A percentile compares a stretch with the other conserved stretches of the same genome.
These are phyloP conservation scores for Eubasilissa regina DNA, from an alignment of 1,140 invertebrate genomes.

Conservation along the genomic window DNA sequence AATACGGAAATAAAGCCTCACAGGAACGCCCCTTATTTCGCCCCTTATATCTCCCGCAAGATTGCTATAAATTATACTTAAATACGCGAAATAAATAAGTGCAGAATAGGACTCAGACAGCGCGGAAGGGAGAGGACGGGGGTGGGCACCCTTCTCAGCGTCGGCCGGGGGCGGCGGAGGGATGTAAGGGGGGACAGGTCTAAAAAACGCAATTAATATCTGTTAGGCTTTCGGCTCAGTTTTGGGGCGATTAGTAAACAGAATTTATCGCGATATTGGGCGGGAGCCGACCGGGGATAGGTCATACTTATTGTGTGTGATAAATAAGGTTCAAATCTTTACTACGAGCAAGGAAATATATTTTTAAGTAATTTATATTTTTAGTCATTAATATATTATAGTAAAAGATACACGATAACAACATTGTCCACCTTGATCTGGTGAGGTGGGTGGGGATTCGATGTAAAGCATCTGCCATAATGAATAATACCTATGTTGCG, in stretches of 20 bases:
- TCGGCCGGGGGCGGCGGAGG: slow-evolving; percentile 18
- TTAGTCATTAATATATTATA: no score
- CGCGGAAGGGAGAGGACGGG: neutral
- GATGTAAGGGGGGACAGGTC: slow-evolving; percentile 28
- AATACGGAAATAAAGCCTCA: no score
- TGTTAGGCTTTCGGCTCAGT: slow-evolving; percentile 60
- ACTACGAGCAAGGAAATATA: no score
- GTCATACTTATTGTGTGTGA: no score
- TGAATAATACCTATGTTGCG: no score
- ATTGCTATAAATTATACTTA: slow-evolving; percentile 33
- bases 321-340: no score
- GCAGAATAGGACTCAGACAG: slow-evolving; percentile 11
- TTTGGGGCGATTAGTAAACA: slow-evolving; percentile 59
- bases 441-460: no score
- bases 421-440: no score
- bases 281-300: neutral
- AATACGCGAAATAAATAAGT: slow-evolving; percentile 26
- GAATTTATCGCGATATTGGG: slow-evolving; percentile 56
- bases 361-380: no score
- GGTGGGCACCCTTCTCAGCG: slow-evolving; percentile 16
- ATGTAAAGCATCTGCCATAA: no score
- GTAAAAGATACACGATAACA: no score
- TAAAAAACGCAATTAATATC: slow-evolving; percentile 60
- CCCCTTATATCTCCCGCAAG: slow-evolving; percentile 27
- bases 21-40: no score